Evolutionary conservation across 2,888 invertebrate genomes (phyloP).

Genomic region (Pyrrhopygopsis socrates): DNA sequence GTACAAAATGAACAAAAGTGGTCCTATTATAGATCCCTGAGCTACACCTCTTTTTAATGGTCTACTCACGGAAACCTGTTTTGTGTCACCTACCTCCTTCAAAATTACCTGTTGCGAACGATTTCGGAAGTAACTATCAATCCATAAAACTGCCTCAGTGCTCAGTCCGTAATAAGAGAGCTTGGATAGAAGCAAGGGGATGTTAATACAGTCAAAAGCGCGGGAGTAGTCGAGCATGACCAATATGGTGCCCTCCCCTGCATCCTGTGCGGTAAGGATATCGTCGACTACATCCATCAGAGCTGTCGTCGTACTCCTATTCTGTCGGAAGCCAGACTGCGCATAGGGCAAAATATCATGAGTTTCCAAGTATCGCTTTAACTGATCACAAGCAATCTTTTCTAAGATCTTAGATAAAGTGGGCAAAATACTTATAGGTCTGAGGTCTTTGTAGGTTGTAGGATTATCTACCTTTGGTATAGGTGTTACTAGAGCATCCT

Average conservation of each 20-base stretch:
- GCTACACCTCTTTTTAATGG: conserved; percentile 42
- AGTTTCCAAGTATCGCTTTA: not conserved
- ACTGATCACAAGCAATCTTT: conserved; percentile 10
- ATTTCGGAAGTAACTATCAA: not conserved
- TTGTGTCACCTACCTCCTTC: not conserved
- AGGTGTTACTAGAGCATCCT: not conserved
- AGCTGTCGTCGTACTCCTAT: not conserved
- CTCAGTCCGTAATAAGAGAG: not conserved
- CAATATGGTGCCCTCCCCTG: not conserved
- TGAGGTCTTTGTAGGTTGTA: not conserved
- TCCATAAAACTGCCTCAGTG: not conserved
- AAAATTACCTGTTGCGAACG: not conserved
- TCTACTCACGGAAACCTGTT: not conserved
- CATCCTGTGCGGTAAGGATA: not conserved
- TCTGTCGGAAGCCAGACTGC: conserved; percentile 18
- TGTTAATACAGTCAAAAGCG: conserved; percentile 3
- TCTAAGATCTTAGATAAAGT: conserved; percentile 5
- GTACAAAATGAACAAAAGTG: conserved; percentile 44
- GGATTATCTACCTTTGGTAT: not conserved
- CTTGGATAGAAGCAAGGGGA: not conserved
- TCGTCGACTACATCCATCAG: not conserved
- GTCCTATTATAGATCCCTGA: conserved; percentile 62
- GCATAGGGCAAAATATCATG: not conserved
- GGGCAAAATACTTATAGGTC: conserved; percentile 28
- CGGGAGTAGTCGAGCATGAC: conserved; percentile 9